Conservation (phyloP, 2,113 vertebrate species). For the Lophura nycthemera region DNA sequence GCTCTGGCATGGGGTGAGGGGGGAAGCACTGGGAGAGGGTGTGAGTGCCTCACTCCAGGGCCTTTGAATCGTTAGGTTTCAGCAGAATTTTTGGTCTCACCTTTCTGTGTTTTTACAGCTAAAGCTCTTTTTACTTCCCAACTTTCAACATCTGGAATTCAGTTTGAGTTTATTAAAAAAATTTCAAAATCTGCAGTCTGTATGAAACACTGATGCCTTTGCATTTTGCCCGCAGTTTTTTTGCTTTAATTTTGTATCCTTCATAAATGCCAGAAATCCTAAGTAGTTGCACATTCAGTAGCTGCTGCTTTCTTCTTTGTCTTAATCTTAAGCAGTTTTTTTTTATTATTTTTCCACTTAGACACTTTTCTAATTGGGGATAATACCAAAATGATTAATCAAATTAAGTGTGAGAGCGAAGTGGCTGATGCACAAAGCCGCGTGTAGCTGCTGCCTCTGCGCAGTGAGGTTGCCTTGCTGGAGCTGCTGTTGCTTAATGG, state of each 20-base stretch:
- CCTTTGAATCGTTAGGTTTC: slow-evolving; percentile 41
- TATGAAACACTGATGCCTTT: slow-evolving; percentile 55
- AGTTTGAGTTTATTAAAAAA: slow-evolving; percentile 55
- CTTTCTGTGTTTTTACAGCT: slow-evolving; percentile 65
- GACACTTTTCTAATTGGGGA: slow-evolving; percentile 58
- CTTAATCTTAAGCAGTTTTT: neutral
- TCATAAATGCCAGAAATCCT: slow-evolving; percentile 9
- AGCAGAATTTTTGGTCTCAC: slow-evolving; percentile 60
- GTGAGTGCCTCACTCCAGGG: neutral
- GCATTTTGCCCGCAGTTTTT: slow-evolving; percentile 43
- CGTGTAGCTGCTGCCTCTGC: slow-evolving; percentile 2
- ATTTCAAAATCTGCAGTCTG: slow-evolving; percentile 9
- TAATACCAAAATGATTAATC: slow-evolving; percentile 64
- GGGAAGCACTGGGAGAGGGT: neutral
- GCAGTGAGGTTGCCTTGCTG: neutral
- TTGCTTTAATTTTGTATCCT: slow-evolving; percentile 30
- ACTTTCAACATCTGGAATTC: slow-evolving; percentile 68
- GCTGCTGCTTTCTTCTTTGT: neutral
- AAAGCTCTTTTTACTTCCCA: slow-evolving; percentile 64
- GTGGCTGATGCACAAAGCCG: slow-evolving; percentile 47
- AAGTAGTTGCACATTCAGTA: neutral
- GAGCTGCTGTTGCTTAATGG: slow-evolving; percentile 33
- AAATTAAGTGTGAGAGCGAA: slow-evolving; percentile 56
- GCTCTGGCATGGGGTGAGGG: neutral
- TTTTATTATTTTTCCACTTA: neutral